Conservation (phyloP, 1,140 invertebrate genomes). For the Trypoxylus dichotomus region DNA sequence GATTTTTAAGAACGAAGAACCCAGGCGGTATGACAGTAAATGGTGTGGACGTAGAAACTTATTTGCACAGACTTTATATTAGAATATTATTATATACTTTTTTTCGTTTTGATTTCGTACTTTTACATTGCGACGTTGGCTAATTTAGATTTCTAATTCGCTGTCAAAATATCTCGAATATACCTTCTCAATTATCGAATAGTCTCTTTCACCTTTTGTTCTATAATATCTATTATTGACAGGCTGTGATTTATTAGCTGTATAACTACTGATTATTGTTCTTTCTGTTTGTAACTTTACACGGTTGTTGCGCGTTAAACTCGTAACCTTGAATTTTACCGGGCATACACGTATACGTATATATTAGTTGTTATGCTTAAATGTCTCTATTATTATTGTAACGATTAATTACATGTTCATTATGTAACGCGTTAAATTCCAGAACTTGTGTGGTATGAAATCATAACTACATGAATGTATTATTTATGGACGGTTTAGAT, state of each 20-base stretch:
- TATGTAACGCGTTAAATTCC: slow-evolving; percentile 14
- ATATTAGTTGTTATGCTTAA: slow-evolving; percentile 2
- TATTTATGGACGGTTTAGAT: too few relatives aligned
- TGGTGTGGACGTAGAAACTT: too few relatives aligned
- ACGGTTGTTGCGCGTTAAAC: not conserved
- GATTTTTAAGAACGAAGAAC: too few relatives aligned
- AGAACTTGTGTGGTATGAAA: not conserved
- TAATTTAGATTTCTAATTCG: not conserved
- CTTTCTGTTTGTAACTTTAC: not conserved
- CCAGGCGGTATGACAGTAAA: too few relatives aligned
- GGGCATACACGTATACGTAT: not conserved
- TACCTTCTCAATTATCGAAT: not conserved
- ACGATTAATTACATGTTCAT: slow-evolving; percentile 21
- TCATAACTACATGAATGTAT: too few relatives aligned
- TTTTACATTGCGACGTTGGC: too few relatives aligned
- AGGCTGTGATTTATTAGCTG: not conserved
- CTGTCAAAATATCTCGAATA: not conserved
- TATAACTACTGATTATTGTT: slow-evolving; percentile 4
- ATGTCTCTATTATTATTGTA: slow-evolving; percentile 24
- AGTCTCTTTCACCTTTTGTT: not conserved
- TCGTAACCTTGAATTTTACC: slow-evolving; percentile 6
- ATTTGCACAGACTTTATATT: too few relatives aligned
- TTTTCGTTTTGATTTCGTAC: too few relatives aligned
- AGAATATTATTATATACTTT: too few relatives aligned
- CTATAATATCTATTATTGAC: not conserved